Evolutionary conservation across 2,888 invertebrate species (phyloP).

Genomic region (Phrixothrix hirtus): DNA sequence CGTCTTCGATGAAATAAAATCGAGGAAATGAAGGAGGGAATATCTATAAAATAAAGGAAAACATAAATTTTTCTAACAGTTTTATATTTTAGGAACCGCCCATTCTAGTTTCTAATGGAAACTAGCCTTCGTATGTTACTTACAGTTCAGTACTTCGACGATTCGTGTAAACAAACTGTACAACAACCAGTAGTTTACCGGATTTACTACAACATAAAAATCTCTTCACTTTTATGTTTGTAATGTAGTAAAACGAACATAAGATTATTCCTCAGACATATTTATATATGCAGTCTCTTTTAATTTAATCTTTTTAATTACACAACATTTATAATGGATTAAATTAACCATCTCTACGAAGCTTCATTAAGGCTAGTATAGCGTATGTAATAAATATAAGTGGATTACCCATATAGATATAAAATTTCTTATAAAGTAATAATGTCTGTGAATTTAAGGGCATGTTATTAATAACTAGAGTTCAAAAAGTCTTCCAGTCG

Average conservation of each 20-base stretch:
- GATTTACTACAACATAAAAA: constrained; percentile 52
- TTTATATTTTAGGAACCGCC: constrained; percentile 30
- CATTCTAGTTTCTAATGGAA: constrained; percentile 29
- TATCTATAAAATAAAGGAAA: constrained; percentile 26
- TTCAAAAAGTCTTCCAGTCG: too few species aligned
- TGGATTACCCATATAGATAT: too few species aligned
- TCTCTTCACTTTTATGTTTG: constrained; percentile 35
- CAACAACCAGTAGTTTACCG: constrained; percentile 49
- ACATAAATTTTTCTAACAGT: constrained; percentile 32
- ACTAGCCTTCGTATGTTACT: constrained; percentile 37
- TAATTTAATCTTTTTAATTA: too few species aligned
- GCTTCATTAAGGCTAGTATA: too few species aligned
- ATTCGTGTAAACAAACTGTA: constrained; percentile 52
- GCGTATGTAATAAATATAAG: too few species aligned
- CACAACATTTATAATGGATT: too few species aligned
- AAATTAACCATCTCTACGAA: too few species aligned
- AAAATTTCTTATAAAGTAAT: too few species aligned
- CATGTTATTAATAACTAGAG: too few species aligned
- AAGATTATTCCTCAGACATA: constrained; percentile 19
- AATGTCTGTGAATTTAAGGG: too few species aligned
- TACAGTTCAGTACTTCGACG: constrained; percentile 40
- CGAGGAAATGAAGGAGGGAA: constrained; percentile 14
- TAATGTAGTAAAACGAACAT: constrained; percentile 22
- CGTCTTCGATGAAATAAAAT: constrained; percentile 18
- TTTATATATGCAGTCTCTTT: constrained; percentile 12